A percentile compares a stretch with the other conserved stretches of the same genome.
phyloP scores from a whole-genome alignment of 2,113 vertebrate species.

The human (Homo sapiens) region DNA sequence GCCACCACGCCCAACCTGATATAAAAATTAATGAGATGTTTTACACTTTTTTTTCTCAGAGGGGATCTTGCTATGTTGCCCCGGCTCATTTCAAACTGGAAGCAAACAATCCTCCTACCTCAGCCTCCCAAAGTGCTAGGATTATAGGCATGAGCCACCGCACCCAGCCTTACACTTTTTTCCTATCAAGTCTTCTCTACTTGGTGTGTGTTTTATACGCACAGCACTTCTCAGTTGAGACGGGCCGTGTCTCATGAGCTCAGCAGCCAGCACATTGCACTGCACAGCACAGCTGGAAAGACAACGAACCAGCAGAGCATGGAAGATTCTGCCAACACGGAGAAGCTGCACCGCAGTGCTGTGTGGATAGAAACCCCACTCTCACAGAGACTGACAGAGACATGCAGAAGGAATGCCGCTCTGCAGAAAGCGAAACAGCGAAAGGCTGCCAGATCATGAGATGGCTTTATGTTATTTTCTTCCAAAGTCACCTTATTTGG shows the following conservation, averaged over 20 bases:
- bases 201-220: neutral
- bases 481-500: neutral
- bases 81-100: no score
- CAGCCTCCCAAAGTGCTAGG: no score
- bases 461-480: neutral
- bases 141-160: no score
- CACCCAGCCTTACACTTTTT: neutral
- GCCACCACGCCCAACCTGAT: no score
- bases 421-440: fast-evolving
- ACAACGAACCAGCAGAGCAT: fast-evolving
- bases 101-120: no score
- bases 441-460: neutral
- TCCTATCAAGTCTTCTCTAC: neutral
- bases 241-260: neutral
- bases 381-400: fast-evolving
- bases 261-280: neutral
- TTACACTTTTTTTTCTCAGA: neutral
- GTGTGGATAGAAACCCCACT: neutral
- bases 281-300: neutral
- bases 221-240: neutral
- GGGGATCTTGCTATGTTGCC: no score
- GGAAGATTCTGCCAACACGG: fast-evolving
- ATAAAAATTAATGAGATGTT: neutral
- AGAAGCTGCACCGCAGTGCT: fast-evolving
- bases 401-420: fast-evolving